A percentile compares a stretch with the other conserved stretches of the same genome.
phyloP scores from a whole-genome alignment of 2,113 vertebrate genomes.

The Zosterops lateralis region DNA sequence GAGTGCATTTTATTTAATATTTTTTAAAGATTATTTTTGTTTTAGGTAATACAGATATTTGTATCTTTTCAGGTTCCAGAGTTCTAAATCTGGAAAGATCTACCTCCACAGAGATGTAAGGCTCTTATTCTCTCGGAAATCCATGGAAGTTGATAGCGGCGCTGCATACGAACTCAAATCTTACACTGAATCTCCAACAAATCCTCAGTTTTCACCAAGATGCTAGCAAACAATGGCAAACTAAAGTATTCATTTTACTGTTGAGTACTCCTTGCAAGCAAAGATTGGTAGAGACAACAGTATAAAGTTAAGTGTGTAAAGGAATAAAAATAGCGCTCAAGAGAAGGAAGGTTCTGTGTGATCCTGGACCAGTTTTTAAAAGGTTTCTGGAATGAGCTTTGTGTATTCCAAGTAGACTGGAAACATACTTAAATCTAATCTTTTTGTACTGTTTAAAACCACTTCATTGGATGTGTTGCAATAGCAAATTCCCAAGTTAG shows the following conservation, averaged over 20 bases:
- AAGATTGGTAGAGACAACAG: conserved; percentile 36
- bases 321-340: conserved; percentile 30
- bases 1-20: neutral
- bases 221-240: conserved; percentile 77
- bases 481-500: conserved; percentile 91
- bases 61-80: conserved; percentile 90
- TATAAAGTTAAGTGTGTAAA: conserved; percentile 51
- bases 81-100: conserved; percentile 99
- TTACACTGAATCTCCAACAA: conserved; percentile 92
- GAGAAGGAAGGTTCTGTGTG: conserved; percentile 52
- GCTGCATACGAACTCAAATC: conserved; percentile 99
- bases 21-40: neutral
- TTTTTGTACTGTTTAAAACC: conserved; percentile 96
- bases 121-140: conserved; percentile 98
- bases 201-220: conserved; percentile 93
- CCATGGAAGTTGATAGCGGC: conserved; percentile 99
- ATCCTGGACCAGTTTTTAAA: conserved; percentile 75
- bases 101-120: conserved; percentile 99
- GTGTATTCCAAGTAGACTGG: conserved; percentile 89
- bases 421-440: conserved; percentile 86
- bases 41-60: neutral
- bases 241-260: conserved; percentile 36
- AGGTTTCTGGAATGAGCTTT: conserved; percentile 83
- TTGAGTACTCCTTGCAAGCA: conserved; percentile 46
- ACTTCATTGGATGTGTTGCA: conserved; percentile 97